A percentile compares a stretch with the other conserved stretches of the same genome.
Evolutionary conservation across 2,888 invertebrate genomes (phyloP).

Genomic region (Fissipunctia ypsillon): DNA sequence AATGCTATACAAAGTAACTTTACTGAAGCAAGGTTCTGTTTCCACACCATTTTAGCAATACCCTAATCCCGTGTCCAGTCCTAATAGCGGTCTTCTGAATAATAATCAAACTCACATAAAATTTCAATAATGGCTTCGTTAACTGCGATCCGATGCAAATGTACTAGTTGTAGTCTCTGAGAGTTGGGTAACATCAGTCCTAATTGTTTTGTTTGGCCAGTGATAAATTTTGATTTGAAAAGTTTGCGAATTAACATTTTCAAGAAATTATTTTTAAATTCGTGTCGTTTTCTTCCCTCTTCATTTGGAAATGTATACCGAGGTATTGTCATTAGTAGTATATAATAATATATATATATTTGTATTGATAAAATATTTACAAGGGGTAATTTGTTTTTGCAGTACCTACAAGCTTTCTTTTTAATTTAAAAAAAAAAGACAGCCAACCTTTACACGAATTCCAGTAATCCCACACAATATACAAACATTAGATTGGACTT

Average conservation of each 20-base stretch:
- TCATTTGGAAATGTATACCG: background rate
- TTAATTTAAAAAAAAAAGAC: background rate
- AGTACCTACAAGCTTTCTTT: background rate
- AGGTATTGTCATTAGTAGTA: background rate
- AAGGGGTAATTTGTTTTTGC: background rate
- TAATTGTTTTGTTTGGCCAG: slow-evolving; percentile 75
- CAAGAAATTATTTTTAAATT: background rate
- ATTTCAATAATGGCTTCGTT: slow-evolving; percentile 88
- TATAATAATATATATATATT: background rate
- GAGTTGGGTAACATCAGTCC: slow-evolving; percentile 64
- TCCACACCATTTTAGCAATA: slow-evolving; percentile 71
- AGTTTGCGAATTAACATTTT: slow-evolving; percentile 38
- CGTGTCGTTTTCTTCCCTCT: background rate
- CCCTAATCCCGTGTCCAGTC: slow-evolving; percentile 85
- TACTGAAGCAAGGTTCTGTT: slow-evolving; percentile 45
- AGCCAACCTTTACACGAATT: slow-evolving; percentile 34
- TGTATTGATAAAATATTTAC: background rate
- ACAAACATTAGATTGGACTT: slow-evolving; percentile 52
- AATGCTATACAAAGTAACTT: background rate
- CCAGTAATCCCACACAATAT: slow-evolving; percentile 32
- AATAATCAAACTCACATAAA: slow-evolving; percentile 90
- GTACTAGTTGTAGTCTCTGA: slow-evolving; percentile 54
- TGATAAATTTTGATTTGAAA: slow-evolving; percentile 60
- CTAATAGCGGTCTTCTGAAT: slow-evolving; percentile 90
- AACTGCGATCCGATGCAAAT: slow-evolving; percentile 88